Evolutionary conservation across 2,797 vertebrate genomes (phyloP), one percentile per base, ranked within the genome.

Genomic region (Psittacula echo): DNA sequence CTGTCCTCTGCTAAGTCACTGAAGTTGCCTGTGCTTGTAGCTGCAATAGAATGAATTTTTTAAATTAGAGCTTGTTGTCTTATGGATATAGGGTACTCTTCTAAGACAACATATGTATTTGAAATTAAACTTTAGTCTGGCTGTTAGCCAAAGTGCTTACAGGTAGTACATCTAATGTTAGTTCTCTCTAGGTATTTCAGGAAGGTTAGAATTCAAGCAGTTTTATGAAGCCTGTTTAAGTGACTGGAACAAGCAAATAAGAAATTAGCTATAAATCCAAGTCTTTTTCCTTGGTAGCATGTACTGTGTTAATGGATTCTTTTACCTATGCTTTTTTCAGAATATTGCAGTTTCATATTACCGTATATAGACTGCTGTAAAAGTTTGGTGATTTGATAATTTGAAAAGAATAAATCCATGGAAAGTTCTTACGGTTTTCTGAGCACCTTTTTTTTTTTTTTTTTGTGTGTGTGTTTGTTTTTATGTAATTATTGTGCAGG

Each of bases 191-290:
- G 32, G 3, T 89, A 47, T 91, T 86, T 45, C n/a, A 45, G 37
- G 50, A 89, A 67, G 24, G 37, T 68, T 81, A 78, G 70, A 78
- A 54, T 87, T 94, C 37, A 65, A 30, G 27, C 14, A 39, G 74
- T 54, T 54, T 73, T 58, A 30, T 75, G 44, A 76, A 76, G 50
- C 20, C 21, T 56, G 10, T 72, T 87, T 72, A 72, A 71, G 18
- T 92, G 30, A 79, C 70, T 68, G 47, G 48, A 94, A 61, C 62
- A 85, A 81, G 21, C 27, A 73, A 64, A 73, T 30, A 45, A 95
- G 68, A 90, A 94, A 76, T 67, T 23, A 82, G 18, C 37, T 90
- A 51, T 91, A 92, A 83, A 79, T 89, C 10, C 29, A 85, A 53
- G 58, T 88, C 34, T 77, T 48, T 78, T 90, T 62, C 44, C n/a